phyloP scores from a whole-genome alignment of 2,113 vertebrate genomes.

The Ammodytes marinus region DNA sequence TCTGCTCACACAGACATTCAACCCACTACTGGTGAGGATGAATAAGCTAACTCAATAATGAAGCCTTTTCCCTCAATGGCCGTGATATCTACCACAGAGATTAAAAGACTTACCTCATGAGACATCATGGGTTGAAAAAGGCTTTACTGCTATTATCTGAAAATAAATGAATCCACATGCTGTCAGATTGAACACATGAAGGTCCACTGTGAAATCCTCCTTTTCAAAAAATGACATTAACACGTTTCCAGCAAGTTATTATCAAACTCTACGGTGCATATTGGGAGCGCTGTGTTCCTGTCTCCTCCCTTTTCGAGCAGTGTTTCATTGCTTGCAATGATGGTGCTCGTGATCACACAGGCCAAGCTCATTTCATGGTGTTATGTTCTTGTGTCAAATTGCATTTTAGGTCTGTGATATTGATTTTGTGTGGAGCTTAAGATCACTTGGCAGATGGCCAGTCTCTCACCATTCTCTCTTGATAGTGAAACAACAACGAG shows the following conservation, averaged over 20 bases:
- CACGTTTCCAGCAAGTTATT: slow-evolving; percentile 5
- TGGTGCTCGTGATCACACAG: slow-evolving; percentile 28
- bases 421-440: slow-evolving; percentile 60
- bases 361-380: slow-evolving; percentile 46
- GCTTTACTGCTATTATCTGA: background rate
- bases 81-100: background rate
- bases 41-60: slow-evolving; percentile 21
- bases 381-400: slow-evolving; percentile 61
- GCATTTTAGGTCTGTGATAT: slow-evolving; percentile 54
- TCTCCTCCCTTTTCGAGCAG: background rate
- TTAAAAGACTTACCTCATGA: slow-evolving; percentile 21
- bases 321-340: slow-evolving; percentile 31
- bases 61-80: slow-evolving; percentile 37
- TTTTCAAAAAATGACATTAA: slow-evolving; percentile 19
- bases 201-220: slow-evolving; percentile 21
- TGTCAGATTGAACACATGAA: slow-evolving; percentile 26
- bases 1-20: slow-evolving; percentile 37
- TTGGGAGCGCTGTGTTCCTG: slow-evolving; percentile 1
- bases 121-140: slow-evolving; percentile 4
- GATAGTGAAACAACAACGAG: slow-evolving; percentile 25
- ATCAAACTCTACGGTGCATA: background rate
- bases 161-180: slow-evolving; percentile 3
- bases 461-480: slow-evolving; percentile 28
- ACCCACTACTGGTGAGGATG: background rate
- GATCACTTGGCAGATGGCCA: slow-evolving; percentile 60